A percentile compares a stretch with the other conserved stretches of the same genome.
Evolutionary conservation across 2,113 vertebrate species (phyloP).

Genomic region (Dipodomys spectabilis): DNA sequence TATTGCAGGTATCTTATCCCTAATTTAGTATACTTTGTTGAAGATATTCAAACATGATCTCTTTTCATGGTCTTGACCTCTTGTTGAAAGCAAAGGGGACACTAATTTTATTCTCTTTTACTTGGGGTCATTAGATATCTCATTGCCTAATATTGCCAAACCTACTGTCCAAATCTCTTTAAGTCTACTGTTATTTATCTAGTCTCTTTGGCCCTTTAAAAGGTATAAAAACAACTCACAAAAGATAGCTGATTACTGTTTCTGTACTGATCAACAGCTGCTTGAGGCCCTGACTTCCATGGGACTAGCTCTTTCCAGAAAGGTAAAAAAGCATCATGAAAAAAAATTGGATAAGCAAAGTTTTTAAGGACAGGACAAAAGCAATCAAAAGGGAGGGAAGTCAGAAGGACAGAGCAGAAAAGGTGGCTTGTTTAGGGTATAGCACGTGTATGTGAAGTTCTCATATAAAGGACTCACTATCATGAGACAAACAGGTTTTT

Average conservation of each 20-base stretch:
- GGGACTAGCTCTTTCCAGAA: background rate
- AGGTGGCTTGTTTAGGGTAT: background rate
- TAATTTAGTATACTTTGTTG: background rate
- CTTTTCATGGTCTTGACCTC: background rate
- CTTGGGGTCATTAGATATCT: background rate
- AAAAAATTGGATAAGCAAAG: background rate
- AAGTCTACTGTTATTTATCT: background rate
- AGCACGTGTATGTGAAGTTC: background rate
- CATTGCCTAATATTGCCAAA: too few relatives aligned
- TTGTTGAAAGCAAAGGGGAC: background rate
- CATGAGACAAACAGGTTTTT: rapidly evolving
- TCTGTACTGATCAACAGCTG: background rate
- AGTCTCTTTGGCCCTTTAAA: background rate
- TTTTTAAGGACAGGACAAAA: background rate
- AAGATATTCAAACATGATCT: background rate
- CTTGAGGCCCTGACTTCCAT: background rate
- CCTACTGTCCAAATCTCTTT: background rate
- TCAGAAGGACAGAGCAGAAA: background rate
- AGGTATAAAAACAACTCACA: background rate
- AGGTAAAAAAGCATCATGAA: background rate
- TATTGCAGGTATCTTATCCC: background rate
- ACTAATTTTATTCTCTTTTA: background rate
- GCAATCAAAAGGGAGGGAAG: background rate
- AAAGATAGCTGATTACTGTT: background rate
- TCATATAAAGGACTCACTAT: background rate